Conservation (phyloP, 2,888 invertebrate species). For the Mesorhabditis sp. region DNA sequence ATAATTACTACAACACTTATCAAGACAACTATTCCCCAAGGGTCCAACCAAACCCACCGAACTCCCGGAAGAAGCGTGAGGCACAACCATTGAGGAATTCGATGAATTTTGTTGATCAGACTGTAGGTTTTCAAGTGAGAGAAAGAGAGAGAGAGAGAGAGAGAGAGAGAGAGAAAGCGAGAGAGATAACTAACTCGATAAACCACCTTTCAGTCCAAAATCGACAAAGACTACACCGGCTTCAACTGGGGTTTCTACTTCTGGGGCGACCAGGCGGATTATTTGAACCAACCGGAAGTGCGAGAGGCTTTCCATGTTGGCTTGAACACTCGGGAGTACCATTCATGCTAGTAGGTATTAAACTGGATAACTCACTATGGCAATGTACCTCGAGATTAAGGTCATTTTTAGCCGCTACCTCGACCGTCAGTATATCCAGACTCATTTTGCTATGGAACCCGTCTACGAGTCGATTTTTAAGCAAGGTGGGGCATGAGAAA, state of each 20-base stretch:
- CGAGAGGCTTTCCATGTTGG: slow-evolving; percentile 2
- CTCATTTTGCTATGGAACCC: not conserved
- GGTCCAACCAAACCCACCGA: slow-evolving; percentile 1
- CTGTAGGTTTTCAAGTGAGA: not conserved
- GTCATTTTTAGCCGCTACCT: slow-evolving; percentile 3
- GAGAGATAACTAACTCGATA: too few relatives aligned
- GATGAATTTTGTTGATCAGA: not conserved
- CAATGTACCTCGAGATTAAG: not conserved
- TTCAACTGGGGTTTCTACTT: not conserved
- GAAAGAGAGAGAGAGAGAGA: too few relatives aligned
- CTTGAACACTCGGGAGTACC: not conserved
- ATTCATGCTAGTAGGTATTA: not conserved
- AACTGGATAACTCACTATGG: too few relatives aligned
- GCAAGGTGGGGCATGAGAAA: not conserved
- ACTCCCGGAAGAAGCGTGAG: not conserved
- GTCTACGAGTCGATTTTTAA: not conserved
- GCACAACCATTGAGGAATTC: not conserved
- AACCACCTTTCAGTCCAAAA: not conserved
- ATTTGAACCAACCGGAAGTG: slow-evolving; percentile 1
- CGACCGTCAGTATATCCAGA: slow-evolving; percentile 4
- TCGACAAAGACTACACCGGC: slow-evolving; percentile 6
- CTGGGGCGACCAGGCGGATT: slow-evolving; percentile 3
- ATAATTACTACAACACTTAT: slow-evolving; percentile 1
- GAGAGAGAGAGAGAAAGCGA: too few relatives aligned
- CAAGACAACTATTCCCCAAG: slow-evolving; percentile 1